Evolutionary conservation across 2,113 vertebrate species (phyloP).

Genomic region (Scytalopus superciliaris): DNA sequence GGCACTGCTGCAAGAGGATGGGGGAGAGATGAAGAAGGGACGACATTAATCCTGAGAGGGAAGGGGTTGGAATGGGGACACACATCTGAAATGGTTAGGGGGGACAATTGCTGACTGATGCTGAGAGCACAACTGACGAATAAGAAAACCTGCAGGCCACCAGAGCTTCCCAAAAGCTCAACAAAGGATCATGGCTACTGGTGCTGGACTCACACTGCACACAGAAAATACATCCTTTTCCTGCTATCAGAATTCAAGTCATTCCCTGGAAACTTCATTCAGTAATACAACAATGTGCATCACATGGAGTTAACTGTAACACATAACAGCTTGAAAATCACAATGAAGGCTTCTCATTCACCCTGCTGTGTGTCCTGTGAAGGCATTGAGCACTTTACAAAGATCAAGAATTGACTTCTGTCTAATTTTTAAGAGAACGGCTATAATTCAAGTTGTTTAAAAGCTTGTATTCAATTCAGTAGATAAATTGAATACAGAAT

Average conservation of each 20-base stretch:
- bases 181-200: background rate
- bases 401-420: background rate
- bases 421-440: background rate
- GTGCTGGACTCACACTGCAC: fast-evolving
- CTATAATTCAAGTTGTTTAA: background rate
- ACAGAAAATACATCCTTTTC: background rate
- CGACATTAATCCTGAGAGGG: fast-evolving
- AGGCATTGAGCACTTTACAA: background rate
- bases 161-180: background rate
- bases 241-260: background rate
- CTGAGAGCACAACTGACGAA: background rate
- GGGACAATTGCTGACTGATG: background rate
- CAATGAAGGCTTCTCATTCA: background rate
- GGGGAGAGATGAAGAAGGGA: background rate
- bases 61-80: background rate
- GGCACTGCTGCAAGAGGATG: background rate
- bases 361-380: background rate
- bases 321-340: background rate
- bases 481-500: background rate
- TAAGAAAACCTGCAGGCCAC: background rate
- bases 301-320: background rate
- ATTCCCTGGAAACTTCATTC: background rate
- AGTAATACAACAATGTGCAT: background rate
- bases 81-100: background rate
- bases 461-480: background rate